phyloP scores from a whole-genome alignment of 2,888 invertebrate genomes.

The Falcaria lacertinaria region DNA sequence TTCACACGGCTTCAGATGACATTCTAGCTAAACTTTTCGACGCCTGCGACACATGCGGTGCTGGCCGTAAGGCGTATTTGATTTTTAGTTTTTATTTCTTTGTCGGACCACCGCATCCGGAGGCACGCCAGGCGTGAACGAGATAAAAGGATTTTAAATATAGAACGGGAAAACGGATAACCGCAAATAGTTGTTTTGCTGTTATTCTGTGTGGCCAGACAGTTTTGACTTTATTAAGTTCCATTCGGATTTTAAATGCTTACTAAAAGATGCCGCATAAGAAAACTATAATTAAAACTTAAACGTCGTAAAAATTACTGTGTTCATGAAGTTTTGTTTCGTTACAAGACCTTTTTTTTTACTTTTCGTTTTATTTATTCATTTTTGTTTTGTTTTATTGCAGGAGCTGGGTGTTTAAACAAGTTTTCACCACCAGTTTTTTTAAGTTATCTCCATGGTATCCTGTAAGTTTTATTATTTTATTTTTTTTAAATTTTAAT shows the following conservation, averaged over 20 bases:
- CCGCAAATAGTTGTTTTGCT: constrained; percentile 20
- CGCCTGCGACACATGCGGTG: constrained; percentile 35
- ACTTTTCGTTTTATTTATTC: constrained; percentile 38
- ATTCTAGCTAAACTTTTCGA: constrained; percentile 21
- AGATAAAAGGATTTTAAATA: constrained; percentile 62
- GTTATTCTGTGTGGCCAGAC: constrained; percentile 12
- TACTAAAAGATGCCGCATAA: too few species aligned
- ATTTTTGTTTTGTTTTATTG: constrained; percentile 54
- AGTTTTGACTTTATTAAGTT: too few species aligned
- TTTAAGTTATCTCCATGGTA: constrained; percentile 74
- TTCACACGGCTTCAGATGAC: constrained; percentile 18
- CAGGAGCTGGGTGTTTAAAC: constrained; percentile 51
- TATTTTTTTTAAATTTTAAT: constrained; percentile 30
- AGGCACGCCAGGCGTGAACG: constrained; percentile 18
- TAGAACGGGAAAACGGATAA: constrained; percentile 51
- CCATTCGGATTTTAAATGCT: too few species aligned
- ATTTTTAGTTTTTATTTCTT: constrained; percentile 27
- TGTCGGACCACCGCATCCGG: constrained; percentile 14
- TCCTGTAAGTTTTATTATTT: constrained; percentile 76
- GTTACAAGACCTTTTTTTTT: too few species aligned
- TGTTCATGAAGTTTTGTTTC: constrained; percentile 11
- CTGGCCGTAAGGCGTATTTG: constrained; percentile 37
- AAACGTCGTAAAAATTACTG: too few species aligned
- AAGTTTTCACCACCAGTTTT: constrained; percentile 49
- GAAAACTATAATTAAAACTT: too few species aligned